Percentiles rank a stretch among this genome's conserved stretches.
Evolutionary conservation across 2,888 invertebrate genomes (phyloP).

Genomic region (Conus canariensis): DNA sequence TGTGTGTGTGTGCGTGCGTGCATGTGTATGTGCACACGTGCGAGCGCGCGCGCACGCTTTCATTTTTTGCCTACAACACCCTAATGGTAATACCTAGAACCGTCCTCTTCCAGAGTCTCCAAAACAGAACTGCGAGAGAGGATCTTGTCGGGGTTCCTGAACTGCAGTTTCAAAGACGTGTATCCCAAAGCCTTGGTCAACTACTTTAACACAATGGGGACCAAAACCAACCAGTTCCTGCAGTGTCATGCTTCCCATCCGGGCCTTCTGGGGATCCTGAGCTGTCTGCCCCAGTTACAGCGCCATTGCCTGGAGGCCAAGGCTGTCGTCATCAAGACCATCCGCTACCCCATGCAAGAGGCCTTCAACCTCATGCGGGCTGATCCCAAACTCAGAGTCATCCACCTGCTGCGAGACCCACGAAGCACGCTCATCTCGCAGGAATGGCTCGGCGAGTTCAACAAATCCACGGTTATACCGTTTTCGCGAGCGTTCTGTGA

Average conservation of each 20-base stretch:
- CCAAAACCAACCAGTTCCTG: background rate
- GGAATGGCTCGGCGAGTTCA: background rate
- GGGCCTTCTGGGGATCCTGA: background rate
- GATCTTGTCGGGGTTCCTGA: background rate
- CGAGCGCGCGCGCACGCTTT: too few species aligned
- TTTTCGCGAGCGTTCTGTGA: constrained; percentile 15
- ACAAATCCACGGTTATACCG: background rate
- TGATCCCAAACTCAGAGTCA: constrained; percentile 45
- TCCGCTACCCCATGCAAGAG: constrained; percentile 39
- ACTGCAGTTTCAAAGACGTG: background rate
- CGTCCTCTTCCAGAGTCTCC: background rate
- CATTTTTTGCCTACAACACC: too few species aligned
- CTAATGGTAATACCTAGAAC: too few species aligned
- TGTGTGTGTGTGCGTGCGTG: too few species aligned
- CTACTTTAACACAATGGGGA: background rate
- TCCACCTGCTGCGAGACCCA: constrained; percentile 51
- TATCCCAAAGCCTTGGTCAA: background rate
- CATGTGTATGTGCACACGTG: too few species aligned
- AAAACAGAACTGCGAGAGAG: background rate
- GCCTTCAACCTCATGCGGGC: constrained; percentile 28
- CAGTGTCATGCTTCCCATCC: background rate
- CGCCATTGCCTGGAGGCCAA: constrained; percentile 29
- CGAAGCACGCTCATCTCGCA: constrained; percentile 42
- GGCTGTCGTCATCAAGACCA: constrained; percentile 39
- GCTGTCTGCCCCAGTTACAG: constrained; percentile 27